phyloP scores from a whole-genome alignment of 2,888 invertebrate genomes.

The Eupithecia vulgata region DNA sequence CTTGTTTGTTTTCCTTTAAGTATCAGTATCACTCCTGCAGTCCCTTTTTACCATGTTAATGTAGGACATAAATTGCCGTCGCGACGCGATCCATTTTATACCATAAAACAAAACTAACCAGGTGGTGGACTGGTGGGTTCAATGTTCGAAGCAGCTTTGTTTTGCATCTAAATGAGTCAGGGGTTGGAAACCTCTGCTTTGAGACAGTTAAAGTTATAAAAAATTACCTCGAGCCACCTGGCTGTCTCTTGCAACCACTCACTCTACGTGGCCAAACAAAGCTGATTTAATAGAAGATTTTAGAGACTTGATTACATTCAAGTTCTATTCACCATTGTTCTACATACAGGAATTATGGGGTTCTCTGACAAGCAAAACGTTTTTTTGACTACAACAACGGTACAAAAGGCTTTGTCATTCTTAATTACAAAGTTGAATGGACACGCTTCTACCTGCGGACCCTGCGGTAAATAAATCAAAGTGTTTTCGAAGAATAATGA shows the following conservation, averaged over 20 bases:
- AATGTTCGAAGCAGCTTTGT: conserved; percentile 68
- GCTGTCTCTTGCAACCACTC: conserved; percentile 27
- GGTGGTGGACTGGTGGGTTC: conserved; percentile 78
- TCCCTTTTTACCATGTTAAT: background rate
- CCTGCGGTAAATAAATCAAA: background rate
- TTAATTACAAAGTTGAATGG: conserved; percentile 4
- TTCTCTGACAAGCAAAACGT: background rate
- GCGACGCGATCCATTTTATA: conserved; percentile 25
- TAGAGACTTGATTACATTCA: conserved; percentile 9
- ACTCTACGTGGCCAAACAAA: background rate
- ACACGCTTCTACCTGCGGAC: background rate
- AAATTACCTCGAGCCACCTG: conserved; percentile 42
- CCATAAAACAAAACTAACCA: conserved; percentile 66
- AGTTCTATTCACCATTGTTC: background rate
- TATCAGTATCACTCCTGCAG: background rate
- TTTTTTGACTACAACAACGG: background rate
- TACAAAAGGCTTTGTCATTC: conserved; percentile 1
- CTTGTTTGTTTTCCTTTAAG: background rate
- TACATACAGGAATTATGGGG: conserved; percentile 2
- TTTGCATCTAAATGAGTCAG: conserved; percentile 68
- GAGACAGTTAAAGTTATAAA: conserved; percentile 30
- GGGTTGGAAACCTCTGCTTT: conserved; percentile 56
- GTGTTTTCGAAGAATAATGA: conserved; percentile 10
- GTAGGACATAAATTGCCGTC: conserved; percentile 4
- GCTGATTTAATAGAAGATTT: conserved; percentile 2